A percentile compares a stretch with the other conserved stretches of the same genome.
These are phyloP conservation scores for Allygus modestus DNA, from an alignment of 2,888 invertebrate species.

Conservation along the genomic window DNA sequence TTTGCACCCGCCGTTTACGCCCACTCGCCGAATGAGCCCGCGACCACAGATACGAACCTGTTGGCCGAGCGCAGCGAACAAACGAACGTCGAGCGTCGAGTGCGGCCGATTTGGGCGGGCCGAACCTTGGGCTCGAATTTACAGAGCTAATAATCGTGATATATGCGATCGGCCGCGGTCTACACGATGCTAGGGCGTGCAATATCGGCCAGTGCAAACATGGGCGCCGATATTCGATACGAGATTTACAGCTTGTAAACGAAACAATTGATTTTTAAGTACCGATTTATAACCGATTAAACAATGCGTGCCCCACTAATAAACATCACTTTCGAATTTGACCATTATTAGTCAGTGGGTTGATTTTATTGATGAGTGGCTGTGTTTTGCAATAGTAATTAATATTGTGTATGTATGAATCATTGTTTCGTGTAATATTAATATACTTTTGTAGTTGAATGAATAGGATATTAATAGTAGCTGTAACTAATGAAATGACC, in stretches of 20 bases:
- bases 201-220: neutral
- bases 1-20: neutral
- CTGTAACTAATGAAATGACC: too few species aligned
- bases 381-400: slow-evolving; percentile 13
- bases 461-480: too few species aligned
- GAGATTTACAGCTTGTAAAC: slow-evolving; percentile 13
- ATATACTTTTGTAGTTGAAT: too few species aligned
- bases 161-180: neutral
- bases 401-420: neutral
- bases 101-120: slow-evolving; percentile 48
- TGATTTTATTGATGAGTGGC: slow-evolving; percentile 1
- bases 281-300: slow-evolving; percentile 11
- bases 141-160: slow-evolving; percentile 19
- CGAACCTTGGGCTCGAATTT: slow-evolving; percentile 24
- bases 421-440: neutral
- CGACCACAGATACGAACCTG: slow-evolving; percentile 35
- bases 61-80: slow-evolving; percentile 28
- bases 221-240: slow-evolving; percentile 10
- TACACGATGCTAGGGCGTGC: slow-evolving; percentile 6
- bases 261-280: slow-evolving; percentile 17
- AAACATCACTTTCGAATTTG: slow-evolving; percentile 8
- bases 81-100: neutral
- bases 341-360: slow-evolving; percentile 1
- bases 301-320: slow-evolving; percentile 14
- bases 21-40: slow-evolving; percentile 30